Conservation (phyloP, 2,888 invertebrate genomes). For the Mycalesis mineus region DNA sequence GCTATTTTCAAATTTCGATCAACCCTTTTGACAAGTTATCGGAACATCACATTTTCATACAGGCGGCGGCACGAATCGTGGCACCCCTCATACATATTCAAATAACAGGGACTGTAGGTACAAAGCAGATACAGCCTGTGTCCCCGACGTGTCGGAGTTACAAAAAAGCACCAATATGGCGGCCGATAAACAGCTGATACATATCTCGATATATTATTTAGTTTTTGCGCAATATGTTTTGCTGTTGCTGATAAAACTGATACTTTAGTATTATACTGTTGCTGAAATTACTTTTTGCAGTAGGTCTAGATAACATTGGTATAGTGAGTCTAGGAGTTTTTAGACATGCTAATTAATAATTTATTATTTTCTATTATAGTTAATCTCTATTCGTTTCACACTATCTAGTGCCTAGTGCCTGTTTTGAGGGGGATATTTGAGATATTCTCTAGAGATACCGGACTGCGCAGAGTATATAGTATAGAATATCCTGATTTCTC, state of each 20-base stretch:
- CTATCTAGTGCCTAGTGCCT: too few relatives aligned
- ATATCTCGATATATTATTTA: constrained; percentile 18
- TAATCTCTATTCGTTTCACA: too few relatives aligned
- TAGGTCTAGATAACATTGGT: too few relatives aligned
- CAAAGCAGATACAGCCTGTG: constrained; percentile 68
- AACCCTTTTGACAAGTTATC: constrained; percentile 77
- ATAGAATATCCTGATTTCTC: too few relatives aligned
- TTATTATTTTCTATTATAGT: too few relatives aligned
- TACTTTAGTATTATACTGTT: not conserved
- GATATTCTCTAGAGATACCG: too few relatives aligned
- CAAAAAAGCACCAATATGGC: constrained; percentile 52
- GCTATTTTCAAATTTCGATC: constrained; percentile 67
- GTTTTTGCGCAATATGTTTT: not conserved
- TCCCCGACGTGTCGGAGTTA: constrained; percentile 67
- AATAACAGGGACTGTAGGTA: constrained; percentile 56
- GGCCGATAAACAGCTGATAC: constrained; percentile 24
- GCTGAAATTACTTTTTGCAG: not conserved
- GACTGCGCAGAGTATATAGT: too few relatives aligned
- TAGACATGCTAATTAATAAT: too few relatives aligned
- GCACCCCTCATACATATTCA: constrained; percentile 72
- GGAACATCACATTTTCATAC: constrained; percentile 74
- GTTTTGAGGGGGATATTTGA: too few relatives aligned
- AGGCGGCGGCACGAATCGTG: constrained; percentile 44
- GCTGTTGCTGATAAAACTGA: not conserved
- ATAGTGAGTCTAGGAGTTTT: too few relatives aligned